These are phyloP conservation scores for Rhagonycha fulva DNA, from an alignment of 2,888 invertebrate species.

Conservation along the genomic window DNA sequence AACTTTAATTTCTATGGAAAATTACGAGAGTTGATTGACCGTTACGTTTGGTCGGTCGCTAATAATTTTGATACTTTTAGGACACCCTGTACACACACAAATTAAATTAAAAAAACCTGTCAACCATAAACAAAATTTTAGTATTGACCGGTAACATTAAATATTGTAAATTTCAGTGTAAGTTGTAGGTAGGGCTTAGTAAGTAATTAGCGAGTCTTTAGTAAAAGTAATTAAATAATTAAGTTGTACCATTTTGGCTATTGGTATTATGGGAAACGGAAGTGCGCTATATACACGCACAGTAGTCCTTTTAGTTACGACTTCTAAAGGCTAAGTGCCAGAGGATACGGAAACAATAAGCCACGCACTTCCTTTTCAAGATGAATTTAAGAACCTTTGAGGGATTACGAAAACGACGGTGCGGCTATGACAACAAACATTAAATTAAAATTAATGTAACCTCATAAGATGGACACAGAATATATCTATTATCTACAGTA, in stretches of 20 bases:
- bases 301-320: conserved; percentile 18
- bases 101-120: neutral
- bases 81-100: neutral
- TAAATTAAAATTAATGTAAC: neutral
- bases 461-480: neutral
- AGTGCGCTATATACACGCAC: conserved; percentile 23
- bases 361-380: conserved; percentile 25
- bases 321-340: conserved; percentile 25
- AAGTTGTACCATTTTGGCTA: neutral
- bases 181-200: neutral
- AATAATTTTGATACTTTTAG: too few species aligned
- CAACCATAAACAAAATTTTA: neutral
- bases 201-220: neutral
- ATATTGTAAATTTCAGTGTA: neutral
- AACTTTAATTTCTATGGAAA: neutral
- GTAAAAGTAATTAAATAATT: neutral
- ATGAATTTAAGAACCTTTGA: conserved; percentile 21
- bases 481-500: neutral
- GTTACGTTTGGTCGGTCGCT: too few species aligned
- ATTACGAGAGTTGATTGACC: too few species aligned
- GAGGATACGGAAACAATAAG: conserved; percentile 29
- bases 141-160: neutral
- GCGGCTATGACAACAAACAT: conserved; percentile 9
- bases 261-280: conserved; percentile 10
- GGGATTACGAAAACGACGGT: conserved; percentile 17